These are phyloP conservation scores for Octomys mimax DNA, from an alignment of 2,797 vertebrate species.

Conservation along the genomic window DNA sequence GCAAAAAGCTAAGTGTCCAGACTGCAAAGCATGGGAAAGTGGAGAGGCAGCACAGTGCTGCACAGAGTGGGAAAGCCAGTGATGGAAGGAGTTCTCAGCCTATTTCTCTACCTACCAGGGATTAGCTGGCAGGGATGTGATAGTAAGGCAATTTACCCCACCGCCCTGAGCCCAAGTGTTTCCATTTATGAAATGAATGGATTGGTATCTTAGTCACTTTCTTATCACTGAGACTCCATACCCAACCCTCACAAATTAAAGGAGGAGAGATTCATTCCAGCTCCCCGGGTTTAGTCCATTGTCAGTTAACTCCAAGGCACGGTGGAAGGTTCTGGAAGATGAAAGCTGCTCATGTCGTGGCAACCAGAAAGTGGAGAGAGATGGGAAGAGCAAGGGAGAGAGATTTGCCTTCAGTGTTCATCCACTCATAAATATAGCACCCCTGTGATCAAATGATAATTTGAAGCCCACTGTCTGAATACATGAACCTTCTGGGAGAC, in stretches of 20 bases:
- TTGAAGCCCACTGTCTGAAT: neutral
- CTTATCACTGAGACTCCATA: neutral
- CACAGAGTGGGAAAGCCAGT: neutral
- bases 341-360: neutral
- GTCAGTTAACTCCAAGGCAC: neutral
- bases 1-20: slow-evolving; percentile 76
- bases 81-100: neutral
- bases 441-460: neutral
- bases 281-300: neutral
- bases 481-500: neutral
- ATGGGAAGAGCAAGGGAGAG: neutral
- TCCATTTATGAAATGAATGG: neutral
- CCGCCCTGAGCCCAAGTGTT: neutral
- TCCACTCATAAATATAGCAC: neutral
- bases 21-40: neutral
- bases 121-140: too few species aligned
- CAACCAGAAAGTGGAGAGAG: neutral
- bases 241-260: neutral
- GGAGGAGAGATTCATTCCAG: neutral
- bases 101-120: neutral
- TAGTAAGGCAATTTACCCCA: neutral
- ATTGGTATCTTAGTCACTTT: neutral
- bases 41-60: fast-evolving
- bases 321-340: neutral
- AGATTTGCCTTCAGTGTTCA: neutral